Conservation (phyloP, 2,888 invertebrate genomes). For the Parnassius orleans region DNA sequence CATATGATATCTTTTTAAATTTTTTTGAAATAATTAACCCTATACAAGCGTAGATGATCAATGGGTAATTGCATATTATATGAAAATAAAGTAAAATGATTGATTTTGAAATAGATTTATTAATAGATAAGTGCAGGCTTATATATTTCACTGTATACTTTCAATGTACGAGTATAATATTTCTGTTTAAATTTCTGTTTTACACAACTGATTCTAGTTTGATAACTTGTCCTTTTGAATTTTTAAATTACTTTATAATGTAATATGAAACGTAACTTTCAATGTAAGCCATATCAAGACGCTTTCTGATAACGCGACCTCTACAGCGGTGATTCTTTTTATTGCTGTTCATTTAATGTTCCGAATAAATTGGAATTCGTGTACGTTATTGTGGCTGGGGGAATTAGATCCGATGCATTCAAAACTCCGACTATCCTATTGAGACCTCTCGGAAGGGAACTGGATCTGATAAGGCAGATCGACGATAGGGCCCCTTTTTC, state of each 20-base stretch:
- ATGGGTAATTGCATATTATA: slow-evolving; percentile 40
- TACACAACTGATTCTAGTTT: too few species aligned
- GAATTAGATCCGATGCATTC: slow-evolving; percentile 78
- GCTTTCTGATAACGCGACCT: slow-evolving; percentile 53
- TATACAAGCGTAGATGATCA: slow-evolving; percentile 60
- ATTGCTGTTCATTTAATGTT: slow-evolving; percentile 53
- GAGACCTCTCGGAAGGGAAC: slow-evolving; percentile 79
- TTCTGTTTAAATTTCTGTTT: too few species aligned
- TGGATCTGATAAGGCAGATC: slow-evolving; percentile 79
- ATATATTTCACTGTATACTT: too few species aligned
- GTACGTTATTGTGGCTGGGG: slow-evolving; percentile 69
- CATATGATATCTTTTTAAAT: slow-evolving; percentile 58
- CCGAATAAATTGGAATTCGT: slow-evolving; percentile 68
- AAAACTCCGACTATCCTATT: slow-evolving; percentile 74
- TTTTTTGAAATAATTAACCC: slow-evolving; percentile 48
- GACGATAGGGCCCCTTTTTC: slow-evolving; percentile 78
- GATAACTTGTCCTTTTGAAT: too few species aligned
- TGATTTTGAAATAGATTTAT: too few species aligned
- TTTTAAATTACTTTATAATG: slow-evolving; percentile 18
- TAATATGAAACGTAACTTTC: slow-evolving; percentile 43
- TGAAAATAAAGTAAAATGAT: neutral
- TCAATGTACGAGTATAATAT: too few species aligned
- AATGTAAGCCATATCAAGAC: slow-evolving; percentile 47
- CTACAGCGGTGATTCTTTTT: slow-evolving; percentile 46
- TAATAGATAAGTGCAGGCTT: too few species aligned